Evolutionary conservation across 2,888 invertebrate genomes (phyloP).

Genomic region (Eristalis intricaria): DNA sequence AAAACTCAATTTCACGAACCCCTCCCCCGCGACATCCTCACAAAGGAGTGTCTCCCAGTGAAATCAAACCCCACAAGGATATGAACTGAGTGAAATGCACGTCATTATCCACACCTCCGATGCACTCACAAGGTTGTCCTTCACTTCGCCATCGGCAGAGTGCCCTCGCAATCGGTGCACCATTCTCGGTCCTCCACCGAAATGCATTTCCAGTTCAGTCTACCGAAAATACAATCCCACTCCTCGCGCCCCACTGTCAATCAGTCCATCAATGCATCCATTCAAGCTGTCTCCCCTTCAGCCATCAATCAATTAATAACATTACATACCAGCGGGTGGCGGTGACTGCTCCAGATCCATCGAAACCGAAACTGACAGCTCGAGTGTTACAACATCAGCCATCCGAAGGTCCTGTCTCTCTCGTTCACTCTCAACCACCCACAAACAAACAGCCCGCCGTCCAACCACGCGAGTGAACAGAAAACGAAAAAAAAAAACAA

Average conservation of each 20-base stretch:
- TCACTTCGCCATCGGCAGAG: neutral
- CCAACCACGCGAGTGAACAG: neutral
- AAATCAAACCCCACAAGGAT: neutral
- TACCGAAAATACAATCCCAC: slow-evolving; percentile 38
- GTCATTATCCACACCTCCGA: neutral
- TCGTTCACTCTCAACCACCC: slow-evolving; percentile 24
- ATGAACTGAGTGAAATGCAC: neutral
- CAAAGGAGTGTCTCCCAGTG: neutral
- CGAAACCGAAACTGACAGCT: slow-evolving; percentile 64
- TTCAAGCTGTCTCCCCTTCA: slow-evolving; percentile 57
- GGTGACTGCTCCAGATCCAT: slow-evolving; percentile 60
- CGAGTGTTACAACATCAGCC: slow-evolving; percentile 55
- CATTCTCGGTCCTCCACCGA: neutral
- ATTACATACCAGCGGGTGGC: slow-evolving; percentile 57
- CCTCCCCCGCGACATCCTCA: too few relatives aligned
- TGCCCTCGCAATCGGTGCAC: neutral
- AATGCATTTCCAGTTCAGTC: slow-evolving; percentile 1
- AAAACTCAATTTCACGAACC: too few relatives aligned
- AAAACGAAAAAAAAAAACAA: slow-evolving; percentile 25
- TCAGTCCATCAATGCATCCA: slow-evolving; percentile 68
- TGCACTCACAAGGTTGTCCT: neutral
- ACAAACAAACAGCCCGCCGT: slow-evolving; percentile 46
- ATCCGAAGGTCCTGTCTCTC: slow-evolving; percentile 38
- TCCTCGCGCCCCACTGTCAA: slow-evolving; percentile 32
- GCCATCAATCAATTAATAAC: slow-evolving; percentile 71